These are phyloP conservation scores for Dione vanillae DNA, from an alignment of 2,888 invertebrate genomes.

Conservation along the genomic window DNA sequence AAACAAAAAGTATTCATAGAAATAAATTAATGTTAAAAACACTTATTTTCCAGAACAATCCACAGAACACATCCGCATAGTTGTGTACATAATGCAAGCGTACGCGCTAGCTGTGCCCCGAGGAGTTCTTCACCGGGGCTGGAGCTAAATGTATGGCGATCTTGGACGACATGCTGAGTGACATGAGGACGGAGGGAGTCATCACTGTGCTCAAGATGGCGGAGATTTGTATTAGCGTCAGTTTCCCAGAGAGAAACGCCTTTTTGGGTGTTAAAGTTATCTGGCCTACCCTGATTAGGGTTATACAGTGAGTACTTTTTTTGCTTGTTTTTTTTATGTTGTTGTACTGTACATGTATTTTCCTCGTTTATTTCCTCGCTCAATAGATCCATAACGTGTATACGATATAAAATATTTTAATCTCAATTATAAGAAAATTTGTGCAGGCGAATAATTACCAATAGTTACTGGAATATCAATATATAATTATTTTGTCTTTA, in stretches of 20 bases:
- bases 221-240: slow-evolving; percentile 88
- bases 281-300: slow-evolving; percentile 75
- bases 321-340: not conserved
- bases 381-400: too few relatives aligned
- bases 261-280: slow-evolving; percentile 85
- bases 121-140: slow-evolving; percentile 89
- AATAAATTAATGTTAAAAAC: not conserved
- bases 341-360: too few relatives aligned
- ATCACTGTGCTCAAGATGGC: slow-evolving; percentile 88
- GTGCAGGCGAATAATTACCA: too few relatives aligned
- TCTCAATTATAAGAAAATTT: too few relatives aligned
- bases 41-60: slow-evolving; percentile 87
- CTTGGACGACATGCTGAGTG: slow-evolving; percentile 89
- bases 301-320: slow-evolving; percentile 68
- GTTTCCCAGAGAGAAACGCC: slow-evolving; percentile 89
- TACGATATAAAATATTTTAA: too few relatives aligned
- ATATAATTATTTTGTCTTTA: too few relatives aligned
- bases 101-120: slow-evolving; percentile 92
- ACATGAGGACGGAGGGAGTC: slow-evolving; percentile 85
- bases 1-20: too few relatives aligned
- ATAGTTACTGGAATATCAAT: too few relatives aligned
- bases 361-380: too few relatives aligned
- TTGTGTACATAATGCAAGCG: slow-evolving; percentile 92
- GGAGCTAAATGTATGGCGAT: slow-evolving; percentile 88
- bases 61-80: slow-evolving; percentile 91